Evolutionary conservation across 2,113 vertebrate genomes (phyloP).

Genomic region (Sander lucioperca): DNA sequence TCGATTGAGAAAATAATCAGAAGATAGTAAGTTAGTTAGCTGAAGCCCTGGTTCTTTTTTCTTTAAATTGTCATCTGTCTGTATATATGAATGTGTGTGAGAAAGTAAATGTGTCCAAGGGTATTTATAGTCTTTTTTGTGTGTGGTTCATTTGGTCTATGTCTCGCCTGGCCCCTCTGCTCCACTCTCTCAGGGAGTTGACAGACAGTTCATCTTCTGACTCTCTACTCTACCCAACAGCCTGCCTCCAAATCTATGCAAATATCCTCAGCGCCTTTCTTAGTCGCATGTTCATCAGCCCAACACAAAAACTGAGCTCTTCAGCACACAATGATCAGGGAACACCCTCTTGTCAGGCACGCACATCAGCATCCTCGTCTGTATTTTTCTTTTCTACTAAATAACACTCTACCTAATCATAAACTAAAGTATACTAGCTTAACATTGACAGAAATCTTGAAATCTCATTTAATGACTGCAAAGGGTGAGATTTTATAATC

Average conservation of each 20-base stretch:
- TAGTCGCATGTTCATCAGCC: conserved; percentile 3
- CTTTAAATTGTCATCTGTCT: conserved; percentile 4
- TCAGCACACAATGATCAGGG: not conserved
- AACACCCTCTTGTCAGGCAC: not conserved
- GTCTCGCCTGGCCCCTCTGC: conserved; percentile 33
- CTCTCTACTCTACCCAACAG: conserved; percentile 29
- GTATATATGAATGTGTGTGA: not conserved
- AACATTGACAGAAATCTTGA: conserved; percentile 27
- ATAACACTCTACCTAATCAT: not conserved
- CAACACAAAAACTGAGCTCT: not conserved
- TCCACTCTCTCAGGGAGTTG: conserved; percentile 62
- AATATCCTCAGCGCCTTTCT: conserved; percentile 20
- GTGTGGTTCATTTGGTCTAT: conserved; percentile 35
- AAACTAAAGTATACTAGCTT: not conserved
- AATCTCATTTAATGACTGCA: conserved; percentile 24
- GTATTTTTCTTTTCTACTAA: not conserved
- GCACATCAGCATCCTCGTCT: not conserved
- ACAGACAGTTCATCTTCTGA: conserved; percentile 63
- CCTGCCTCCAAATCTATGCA: conserved; percentile 28
- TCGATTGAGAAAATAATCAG: not conserved
- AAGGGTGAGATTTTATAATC: conserved; percentile 34
- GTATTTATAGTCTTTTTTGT: conserved; percentile 42
- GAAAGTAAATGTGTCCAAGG: not conserved
- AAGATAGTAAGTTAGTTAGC: not conserved
- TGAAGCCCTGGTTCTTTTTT: not conserved